A percentile compares a stretch with the other conserved stretches of the same genome.
phyloP scores from a whole-genome alignment of 2,888 invertebrate genomes.

The Heliconius ethilla region DNA sequence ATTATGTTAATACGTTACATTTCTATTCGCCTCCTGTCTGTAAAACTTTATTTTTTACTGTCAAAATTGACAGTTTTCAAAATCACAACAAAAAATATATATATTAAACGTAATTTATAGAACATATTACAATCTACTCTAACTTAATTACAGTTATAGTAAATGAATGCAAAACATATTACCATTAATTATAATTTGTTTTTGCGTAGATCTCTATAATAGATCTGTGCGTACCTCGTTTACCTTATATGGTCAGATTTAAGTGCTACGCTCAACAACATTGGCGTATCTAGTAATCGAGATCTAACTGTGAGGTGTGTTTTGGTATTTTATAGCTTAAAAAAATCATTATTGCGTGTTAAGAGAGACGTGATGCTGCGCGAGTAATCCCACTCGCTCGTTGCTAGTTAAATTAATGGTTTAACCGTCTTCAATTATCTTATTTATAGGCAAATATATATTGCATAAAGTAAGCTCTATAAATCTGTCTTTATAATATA shows the following conservation, averaged over 20 bases:
- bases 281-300: constrained; percentile 55
- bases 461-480: neutral
- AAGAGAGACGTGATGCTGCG: constrained; percentile 56
- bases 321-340: constrained; percentile 59
- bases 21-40: constrained; percentile 43
- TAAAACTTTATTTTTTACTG: constrained; percentile 31
- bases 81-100: neutral
- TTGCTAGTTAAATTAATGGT: constrained; percentile 7
- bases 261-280: constrained; percentile 50
- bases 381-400: constrained; percentile 29
- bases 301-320: constrained; percentile 69
- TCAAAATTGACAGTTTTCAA: neutral
- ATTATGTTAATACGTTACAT: constrained; percentile 49
- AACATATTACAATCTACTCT: too few relatives aligned
- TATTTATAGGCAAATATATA: neutral
- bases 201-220: constrained; percentile 39
- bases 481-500: too few relatives aligned
- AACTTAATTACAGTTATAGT: constrained; percentile 2
- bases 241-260: constrained; percentile 47
- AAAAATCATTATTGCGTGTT: constrained; percentile 57
- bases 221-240: constrained; percentile 43
- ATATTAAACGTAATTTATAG: too few relatives aligned
- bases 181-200: constrained; percentile 22
- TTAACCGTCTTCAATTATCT: constrained; percentile 13
- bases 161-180: constrained; percentile 12